Conservation (phyloP, 2,113 vertebrate species). For the Hypocryptadius cinnamomeus region DNA sequence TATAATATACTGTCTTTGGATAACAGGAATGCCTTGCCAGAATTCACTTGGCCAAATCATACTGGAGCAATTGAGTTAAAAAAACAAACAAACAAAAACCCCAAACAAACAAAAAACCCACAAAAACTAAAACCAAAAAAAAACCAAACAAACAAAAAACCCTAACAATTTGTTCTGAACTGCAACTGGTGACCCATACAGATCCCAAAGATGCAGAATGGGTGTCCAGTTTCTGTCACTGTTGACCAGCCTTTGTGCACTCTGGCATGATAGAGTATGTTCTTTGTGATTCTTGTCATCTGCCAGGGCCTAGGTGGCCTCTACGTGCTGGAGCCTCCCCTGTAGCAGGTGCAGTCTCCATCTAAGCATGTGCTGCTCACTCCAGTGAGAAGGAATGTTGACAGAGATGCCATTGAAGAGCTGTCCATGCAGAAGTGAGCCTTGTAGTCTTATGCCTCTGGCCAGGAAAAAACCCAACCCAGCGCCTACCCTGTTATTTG, state of each 20-base stretch:
- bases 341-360: neutral
- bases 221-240: neutral
- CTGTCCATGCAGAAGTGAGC: neutral
- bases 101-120: no score
- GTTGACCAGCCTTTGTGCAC: neutral
- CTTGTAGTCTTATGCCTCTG: neutral
- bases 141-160: no score
- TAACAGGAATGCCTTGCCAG: neutral
- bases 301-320: neutral
- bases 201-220: neutral
- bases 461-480: neutral
- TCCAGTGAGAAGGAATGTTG: neutral
- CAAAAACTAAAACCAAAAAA: no score
- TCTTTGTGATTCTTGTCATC: neutral
- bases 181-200: neutral
- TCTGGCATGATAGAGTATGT: neutral
- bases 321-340: rapidly evolving
- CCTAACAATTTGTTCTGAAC: neutral
- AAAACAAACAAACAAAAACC: no score
- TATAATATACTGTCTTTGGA: neutral
- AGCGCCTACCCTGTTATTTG: neutral
- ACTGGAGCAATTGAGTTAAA: neutral
- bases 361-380: neutral
- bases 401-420: neutral
- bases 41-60: neutral